Conservation (phyloP, 2,113 vertebrate genomes). For the Alouatta palliata region DNA sequence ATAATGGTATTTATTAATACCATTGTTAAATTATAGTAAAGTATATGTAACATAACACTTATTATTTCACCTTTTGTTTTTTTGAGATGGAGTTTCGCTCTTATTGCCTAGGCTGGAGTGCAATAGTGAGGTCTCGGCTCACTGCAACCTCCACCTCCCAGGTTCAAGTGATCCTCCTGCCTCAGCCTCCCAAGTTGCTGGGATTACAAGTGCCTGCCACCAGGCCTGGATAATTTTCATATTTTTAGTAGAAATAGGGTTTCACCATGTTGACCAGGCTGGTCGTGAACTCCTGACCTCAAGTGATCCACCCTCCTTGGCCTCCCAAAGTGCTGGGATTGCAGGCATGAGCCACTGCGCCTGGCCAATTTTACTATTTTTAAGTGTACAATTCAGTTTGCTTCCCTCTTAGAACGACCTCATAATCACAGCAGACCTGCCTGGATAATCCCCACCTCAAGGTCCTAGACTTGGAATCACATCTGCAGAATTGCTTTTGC, state of each 20-base stretch:
- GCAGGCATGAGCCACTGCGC: not conserved
- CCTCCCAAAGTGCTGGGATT: not conserved
- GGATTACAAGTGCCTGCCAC: too few relatives aligned
- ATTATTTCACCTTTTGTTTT: not conserved
- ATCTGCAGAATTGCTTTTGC: not conserved
- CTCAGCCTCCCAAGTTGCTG: too few relatives aligned
- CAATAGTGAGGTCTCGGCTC: not conserved
- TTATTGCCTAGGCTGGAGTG: not conserved
- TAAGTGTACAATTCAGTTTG: not conserved
- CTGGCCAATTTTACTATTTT: not conserved
- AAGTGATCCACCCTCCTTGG: not conserved
- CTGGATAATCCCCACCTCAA: not conserved
- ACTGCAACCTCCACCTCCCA: too few relatives aligned
- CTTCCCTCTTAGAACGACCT: not conserved
- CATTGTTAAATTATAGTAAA: not conserved
- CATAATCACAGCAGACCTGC: not conserved
- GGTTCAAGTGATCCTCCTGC: too few relatives aligned
- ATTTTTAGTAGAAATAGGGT: not conserved
- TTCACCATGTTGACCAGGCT: not conserved
- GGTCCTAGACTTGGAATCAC: not conserved
- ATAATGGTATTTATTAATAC: too few relatives aligned
- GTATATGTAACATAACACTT: not conserved
- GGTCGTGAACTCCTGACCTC: not conserved
- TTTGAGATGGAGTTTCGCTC: not conserved
- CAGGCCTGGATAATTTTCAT: not conserved